A percentile compares a stretch with the other conserved stretches of the same genome.
Evolutionary conservation across 1,140 invertebrate genomes (phyloP).

Genomic region (Stenopsyche tienmushanensis): DNA sequence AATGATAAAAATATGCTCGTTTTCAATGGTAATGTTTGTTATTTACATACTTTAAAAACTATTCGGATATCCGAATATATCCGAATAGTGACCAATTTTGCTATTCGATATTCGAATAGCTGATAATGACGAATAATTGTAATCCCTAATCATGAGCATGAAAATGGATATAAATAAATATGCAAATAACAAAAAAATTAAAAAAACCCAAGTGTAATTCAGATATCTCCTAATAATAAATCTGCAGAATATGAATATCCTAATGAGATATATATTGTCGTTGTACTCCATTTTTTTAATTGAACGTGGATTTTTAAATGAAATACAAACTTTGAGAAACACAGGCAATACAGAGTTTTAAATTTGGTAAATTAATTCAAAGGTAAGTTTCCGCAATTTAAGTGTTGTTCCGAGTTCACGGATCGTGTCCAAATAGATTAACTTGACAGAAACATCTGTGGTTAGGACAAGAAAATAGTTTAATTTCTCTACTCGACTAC

Average conservation of each 20-base stretch:
- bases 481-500: slow-evolving; percentile 11
- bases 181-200: not conserved
- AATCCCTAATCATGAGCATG: too few relatives aligned
- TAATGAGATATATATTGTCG: too few relatives aligned
- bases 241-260: not conserved
- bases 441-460: slow-evolving; percentile 22
- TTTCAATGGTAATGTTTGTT: too few relatives aligned
- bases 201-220: not conserved
- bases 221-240: not conserved
- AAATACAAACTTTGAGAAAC: not conserved
- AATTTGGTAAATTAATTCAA: not conserved
- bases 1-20: too few relatives aligned
- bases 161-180: too few relatives aligned
- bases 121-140: too few relatives aligned
- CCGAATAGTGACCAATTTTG: too few relatives aligned
- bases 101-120: too few relatives aligned
- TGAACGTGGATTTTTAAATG: not conserved
- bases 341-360: not conserved
- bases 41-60: too few relatives aligned
- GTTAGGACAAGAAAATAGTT: slow-evolving; percentile 18
- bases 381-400: slow-evolving; percentile 7
- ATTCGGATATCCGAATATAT: too few relatives aligned
- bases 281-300: too few relatives aligned
- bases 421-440: slow-evolving; percentile 18
- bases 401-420: slow-evolving; percentile 16